Evolutionary conservation across 2,888 invertebrate species (phyloP), one percentile per base, ranked within the genome.

Genomic region (Heliconius erato): DNA sequence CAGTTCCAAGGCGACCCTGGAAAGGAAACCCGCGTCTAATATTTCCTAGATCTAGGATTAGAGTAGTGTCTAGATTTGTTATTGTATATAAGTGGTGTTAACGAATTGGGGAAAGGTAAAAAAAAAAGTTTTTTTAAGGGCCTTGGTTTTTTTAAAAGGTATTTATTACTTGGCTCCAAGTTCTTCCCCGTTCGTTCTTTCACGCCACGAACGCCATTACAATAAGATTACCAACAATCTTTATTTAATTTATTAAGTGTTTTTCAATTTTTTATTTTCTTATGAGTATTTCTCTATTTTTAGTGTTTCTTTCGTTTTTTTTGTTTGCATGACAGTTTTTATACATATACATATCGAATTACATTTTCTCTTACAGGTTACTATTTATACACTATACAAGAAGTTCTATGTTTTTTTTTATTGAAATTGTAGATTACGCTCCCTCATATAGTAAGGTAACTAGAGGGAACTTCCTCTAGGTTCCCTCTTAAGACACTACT

Each of bases 1-100:
- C 86, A 97, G 97, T 89, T 94, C 96, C 67, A 96, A 96, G 83
- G 95, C 96, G 2, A 97, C 97, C 14, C 93, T 97, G 59, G 97
- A 97, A 88, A 92, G 97, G 76, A 93, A 91, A 83, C 89, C 91
- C 32, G 85, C 90, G 28, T 88, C 91, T 26, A 91, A 94, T 86
- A 91, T 94, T 83, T 93, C 93, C 67, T 93, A 94, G 89, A 80
- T 84, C 83, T 80, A 85, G 80, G 35, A 35, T 35, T 81, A 80
- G 59, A n/a, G 68, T 83, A 82, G 65, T 28, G 72, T 82, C 26
- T 88, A 85, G 84, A 82, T 85, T 84, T 85, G 86, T 85, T 87
- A 87, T 85, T 85, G 85, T 86, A 86, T 86, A 87, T 76, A 65
- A 54, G 63, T 74, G 80, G 79, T 77, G 49, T 76, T 72, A 49